These are phyloP conservation scores for Metaphire vulgaris DNA, from an alignment of 1,140 invertebrate genomes.

Conservation along the genomic window DNA sequence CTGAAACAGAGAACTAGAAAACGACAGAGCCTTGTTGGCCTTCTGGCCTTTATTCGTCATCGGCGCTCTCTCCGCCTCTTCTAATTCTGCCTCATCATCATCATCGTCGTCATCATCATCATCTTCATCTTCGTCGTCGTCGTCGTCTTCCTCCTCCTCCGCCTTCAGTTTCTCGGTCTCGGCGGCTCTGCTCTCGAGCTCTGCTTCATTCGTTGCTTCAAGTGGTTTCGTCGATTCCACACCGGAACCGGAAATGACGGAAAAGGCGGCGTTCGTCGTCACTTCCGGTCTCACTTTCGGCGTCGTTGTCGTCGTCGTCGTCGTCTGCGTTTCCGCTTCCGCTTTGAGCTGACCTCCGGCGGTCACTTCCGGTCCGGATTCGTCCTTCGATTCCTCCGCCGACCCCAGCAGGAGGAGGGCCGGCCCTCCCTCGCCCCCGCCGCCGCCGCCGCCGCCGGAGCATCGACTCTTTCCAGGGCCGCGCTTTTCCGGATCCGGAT, in stretches of 20 bases:
- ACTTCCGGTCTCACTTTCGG: background rate
- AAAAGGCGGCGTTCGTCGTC: no score
- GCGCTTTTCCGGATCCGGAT: no score
- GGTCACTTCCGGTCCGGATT: background rate
- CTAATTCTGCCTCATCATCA: background rate
- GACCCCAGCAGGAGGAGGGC: background rate
- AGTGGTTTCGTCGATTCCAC: no score
- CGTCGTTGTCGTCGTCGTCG: no score
- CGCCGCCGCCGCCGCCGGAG: no score
- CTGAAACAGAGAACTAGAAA: background rate
- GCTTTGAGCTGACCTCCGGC: background rate
- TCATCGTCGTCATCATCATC: background rate
- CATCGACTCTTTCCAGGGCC: no score
- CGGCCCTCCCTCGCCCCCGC: no score
- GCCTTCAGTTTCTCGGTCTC: background rate
- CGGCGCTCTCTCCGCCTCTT: background rate
- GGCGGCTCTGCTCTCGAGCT: background rate
- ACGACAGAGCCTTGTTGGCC: background rate
- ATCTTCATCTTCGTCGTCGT: background rate
- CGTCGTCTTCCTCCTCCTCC: background rate
- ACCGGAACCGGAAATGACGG: no score
- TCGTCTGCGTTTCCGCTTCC: constrained; percentile 1
- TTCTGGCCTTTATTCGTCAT: background rate
- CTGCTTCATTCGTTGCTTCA: background rate
- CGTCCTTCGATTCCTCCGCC: no score